Conservation (phyloP, 2,113 vertebrate genomes). For the Xenopus laevis region DNA sequence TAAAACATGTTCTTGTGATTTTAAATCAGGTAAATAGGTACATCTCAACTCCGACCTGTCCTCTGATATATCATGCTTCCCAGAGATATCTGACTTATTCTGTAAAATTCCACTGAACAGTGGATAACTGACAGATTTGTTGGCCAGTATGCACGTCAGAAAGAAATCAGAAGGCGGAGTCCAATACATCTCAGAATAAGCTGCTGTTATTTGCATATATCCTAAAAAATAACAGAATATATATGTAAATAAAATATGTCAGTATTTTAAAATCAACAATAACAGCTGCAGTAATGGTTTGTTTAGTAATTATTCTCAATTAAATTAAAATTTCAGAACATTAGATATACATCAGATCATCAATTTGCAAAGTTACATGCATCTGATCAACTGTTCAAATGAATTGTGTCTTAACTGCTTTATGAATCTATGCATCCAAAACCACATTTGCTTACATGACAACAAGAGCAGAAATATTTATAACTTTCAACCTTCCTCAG, state of each 20-base stretch:
- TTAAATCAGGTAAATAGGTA: constrained; percentile 15
- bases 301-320: too few relatives aligned
- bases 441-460: too few relatives aligned
- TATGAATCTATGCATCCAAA: too few relatives aligned
- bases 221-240: constrained; percentile 49
- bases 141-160: constrained; percentile 54
- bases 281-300: too few relatives aligned
- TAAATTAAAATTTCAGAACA: too few relatives aligned
- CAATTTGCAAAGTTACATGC: too few relatives aligned
- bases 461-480: too few relatives aligned
- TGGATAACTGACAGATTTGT: constrained; percentile 46
- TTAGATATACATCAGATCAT: too few relatives aligned
- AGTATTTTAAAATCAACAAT: background rate
- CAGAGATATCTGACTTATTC: constrained; percentile 40
- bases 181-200: constrained; percentile 55
- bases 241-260: background rate
- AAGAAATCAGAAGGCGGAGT: constrained; percentile 60
- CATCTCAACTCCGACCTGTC: constrained; percentile 33
- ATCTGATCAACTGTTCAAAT: too few relatives aligned
- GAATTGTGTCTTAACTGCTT: too few relatives aligned
- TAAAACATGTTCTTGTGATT: constrained; percentile 46
- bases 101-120: constrained; percentile 43
- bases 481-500: too few relatives aligned
- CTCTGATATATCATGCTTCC: constrained; percentile 33
- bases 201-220: constrained; percentile 47